phyloP scores from a whole-genome alignment of 2,797 vertebrate species.

The Lepus townsendii region DNA sequence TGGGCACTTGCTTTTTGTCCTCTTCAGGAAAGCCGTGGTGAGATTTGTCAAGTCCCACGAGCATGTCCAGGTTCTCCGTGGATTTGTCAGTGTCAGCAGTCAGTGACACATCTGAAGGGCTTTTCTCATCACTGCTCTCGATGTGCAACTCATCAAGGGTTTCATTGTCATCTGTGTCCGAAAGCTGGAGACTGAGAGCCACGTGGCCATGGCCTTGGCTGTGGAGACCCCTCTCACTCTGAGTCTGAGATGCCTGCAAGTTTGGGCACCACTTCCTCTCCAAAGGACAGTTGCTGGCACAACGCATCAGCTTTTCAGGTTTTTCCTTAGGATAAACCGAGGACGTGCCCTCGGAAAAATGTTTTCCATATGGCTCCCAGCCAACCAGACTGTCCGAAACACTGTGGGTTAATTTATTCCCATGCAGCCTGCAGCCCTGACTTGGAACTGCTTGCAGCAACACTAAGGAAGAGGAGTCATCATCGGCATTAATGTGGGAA shows the following conservation, averaged over 20 bases:
- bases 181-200: constrained; percentile 88
- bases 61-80: constrained; percentile 86
- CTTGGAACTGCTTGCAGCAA: constrained; percentile 88
- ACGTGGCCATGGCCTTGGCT: constrained; percentile 77
- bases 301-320: constrained; percentile 92
- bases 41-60: constrained; percentile 86
- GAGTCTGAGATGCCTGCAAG: constrained; percentile 85
- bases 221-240: constrained; percentile 85
- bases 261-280: constrained; percentile 87
- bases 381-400: constrained; percentile 94
- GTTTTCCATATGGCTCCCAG: constrained; percentile 89
- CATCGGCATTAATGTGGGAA: constrained; percentile 90
- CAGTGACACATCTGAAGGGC: constrained; percentile 87
- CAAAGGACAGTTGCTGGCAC: constrained; percentile 90
- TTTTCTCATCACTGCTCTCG: constrained; percentile 89
- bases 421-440: constrained; percentile 88
- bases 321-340: constrained; percentile 91
- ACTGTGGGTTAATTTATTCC: constrained; percentile 92
- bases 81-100: constrained; percentile 86
- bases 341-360: constrained; percentile 83
- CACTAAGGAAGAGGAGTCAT: constrained; percentile 89
- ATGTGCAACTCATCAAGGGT: constrained; percentile 89
- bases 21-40: constrained; percentile 84
- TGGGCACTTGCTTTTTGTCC: constrained; percentile 86
- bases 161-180: constrained; percentile 92